Conservation (phyloP, 2,888 invertebrate genomes). For the Endotricha flammealis region DNA sequence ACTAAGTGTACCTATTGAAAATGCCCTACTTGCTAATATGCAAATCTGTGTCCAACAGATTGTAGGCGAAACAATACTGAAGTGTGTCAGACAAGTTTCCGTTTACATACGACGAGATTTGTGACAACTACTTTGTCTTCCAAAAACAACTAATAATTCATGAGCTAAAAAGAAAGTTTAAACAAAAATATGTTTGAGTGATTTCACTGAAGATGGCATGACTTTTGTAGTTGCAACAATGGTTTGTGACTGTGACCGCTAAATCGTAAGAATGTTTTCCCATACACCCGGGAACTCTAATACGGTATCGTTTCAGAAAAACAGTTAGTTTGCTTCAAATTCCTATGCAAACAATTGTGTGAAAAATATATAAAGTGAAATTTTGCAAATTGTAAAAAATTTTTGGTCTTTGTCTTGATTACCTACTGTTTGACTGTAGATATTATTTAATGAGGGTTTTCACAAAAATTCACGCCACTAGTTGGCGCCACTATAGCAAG, state of each 20-base stretch:
- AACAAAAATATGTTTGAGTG: slow-evolving; percentile 2
- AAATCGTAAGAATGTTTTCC: not conserved
- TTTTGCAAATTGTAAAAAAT: too few species aligned
- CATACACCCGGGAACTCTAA: slow-evolving; percentile 1
- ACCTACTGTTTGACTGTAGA: too few species aligned
- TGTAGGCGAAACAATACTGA: slow-evolving; percentile 59
- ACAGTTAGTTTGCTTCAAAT: not conserved
- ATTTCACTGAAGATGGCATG: slow-evolving; percentile 5
- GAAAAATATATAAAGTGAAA: too few species aligned
- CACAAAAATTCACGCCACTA: too few species aligned
- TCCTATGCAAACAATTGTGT: not conserved
- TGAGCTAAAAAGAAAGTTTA: slow-evolving; percentile 18
- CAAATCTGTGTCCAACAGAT: slow-evolving; percentile 59
- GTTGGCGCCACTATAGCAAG: too few species aligned
- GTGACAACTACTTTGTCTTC: slow-evolving; percentile 36
- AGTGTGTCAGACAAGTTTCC: slow-evolving; percentile 53
- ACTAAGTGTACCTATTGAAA: slow-evolving; percentile 48
- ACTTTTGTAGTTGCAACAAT: slow-evolving; percentile 2
- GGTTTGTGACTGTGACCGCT: not conserved
- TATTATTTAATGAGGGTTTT: too few species aligned
- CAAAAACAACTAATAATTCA: slow-evolving; percentile 28
- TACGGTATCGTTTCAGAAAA: not conserved
- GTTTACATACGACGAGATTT: slow-evolving; percentile 44
- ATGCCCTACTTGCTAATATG: slow-evolving; percentile 69
- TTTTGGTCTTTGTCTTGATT: too few species aligned